Conservation (phyloP, 92 coral and sea anemone genomes). For the Desmophyllum pertusum region DNA sequence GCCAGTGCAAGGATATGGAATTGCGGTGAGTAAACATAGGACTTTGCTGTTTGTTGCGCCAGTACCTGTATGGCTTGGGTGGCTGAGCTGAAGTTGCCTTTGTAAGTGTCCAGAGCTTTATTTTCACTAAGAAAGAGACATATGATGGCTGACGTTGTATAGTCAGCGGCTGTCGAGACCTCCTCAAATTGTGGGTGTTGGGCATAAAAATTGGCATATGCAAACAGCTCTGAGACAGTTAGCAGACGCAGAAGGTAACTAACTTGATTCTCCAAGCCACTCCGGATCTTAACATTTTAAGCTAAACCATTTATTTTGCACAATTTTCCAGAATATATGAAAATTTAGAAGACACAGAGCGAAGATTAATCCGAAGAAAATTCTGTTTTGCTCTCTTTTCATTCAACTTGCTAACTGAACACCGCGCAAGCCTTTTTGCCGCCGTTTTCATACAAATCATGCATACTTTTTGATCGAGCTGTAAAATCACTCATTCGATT, state of each 20-base stretch:
- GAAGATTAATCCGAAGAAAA: no score
- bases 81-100: conserved; percentile 11
- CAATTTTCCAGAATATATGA: no score
- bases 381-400: no score
- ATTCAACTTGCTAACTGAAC: no score
- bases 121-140: background rate
- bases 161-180: background rate
- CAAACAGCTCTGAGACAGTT: conserved; percentile 38
- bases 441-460: no score
- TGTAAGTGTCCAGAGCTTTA: background rate
- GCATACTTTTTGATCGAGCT: no score
- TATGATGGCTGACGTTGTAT: background rate
- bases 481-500: no score
- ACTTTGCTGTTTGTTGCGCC: conserved; percentile 26
- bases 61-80: conserved; percentile 25
- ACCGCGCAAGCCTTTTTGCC: no score
- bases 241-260: conserved; percentile 37
- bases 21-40: conserved; percentile 26
- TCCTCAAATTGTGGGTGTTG: conserved; percentile 4
- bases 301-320: no score
- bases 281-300: no score
- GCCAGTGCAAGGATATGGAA: conserved; percentile 50
- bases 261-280: no score
- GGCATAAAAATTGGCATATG: conserved; percentile 28
- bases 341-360: no score